These are phyloP conservation scores for Trissonchulus latispiculum DNA, from an alignment of 2,888 invertebrate genomes.

Conservation along the genomic window DNA sequence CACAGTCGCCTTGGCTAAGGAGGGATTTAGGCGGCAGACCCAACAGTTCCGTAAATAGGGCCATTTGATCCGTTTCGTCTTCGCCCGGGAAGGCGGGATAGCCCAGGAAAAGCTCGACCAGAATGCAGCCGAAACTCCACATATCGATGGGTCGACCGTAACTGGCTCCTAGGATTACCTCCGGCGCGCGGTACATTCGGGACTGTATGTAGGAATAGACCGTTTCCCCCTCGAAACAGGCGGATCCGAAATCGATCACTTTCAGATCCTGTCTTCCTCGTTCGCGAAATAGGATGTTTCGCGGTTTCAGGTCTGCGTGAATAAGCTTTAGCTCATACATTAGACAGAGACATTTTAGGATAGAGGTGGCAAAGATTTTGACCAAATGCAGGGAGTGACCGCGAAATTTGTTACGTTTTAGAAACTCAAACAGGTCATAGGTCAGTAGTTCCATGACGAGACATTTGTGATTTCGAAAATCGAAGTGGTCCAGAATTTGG, in stretches of 20 bases:
- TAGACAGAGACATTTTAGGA: conserved; percentile 89
- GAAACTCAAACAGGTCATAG: conserved; percentile 95
- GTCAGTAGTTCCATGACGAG: conserved; percentile 93
- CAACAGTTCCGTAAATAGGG: conserved; percentile 89
- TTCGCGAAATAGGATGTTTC: conserved; percentile 94
- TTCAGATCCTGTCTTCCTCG: conserved; percentile 96
- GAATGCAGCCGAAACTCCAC: conserved; percentile 56
- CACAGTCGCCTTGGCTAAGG: conserved; percentile 68
- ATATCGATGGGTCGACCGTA: conserved; percentile 97
- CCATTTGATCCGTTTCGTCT: conserved; percentile 79
- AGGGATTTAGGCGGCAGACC: conserved; percentile 69
- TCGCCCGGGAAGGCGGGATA: conserved; percentile 95
- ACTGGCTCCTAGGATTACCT: conserved; percentile 83
- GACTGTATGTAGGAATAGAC: conserved; percentile 99
- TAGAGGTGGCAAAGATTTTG: conserved; percentile 91
- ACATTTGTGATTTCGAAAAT: conserved; percentile 75
- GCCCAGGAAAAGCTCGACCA: conserved; percentile 90
- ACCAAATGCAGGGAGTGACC: conserved; percentile 93
- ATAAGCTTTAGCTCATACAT: conserved; percentile 89
- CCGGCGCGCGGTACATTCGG: conserved; percentile 92
- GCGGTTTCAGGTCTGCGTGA: conserved; percentile 99
- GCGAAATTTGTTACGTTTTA: conserved; percentile 97
- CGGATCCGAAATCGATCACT: conserved; percentile 97
- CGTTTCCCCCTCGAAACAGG: conserved; percentile 93
- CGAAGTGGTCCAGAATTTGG: conserved; percentile 95